Evolutionary conservation across 2,797 vertebrate genomes (phyloP), one percentile per base, ranked within the genome.

Genomic region (Muraenolepis orangiensis): DNA sequence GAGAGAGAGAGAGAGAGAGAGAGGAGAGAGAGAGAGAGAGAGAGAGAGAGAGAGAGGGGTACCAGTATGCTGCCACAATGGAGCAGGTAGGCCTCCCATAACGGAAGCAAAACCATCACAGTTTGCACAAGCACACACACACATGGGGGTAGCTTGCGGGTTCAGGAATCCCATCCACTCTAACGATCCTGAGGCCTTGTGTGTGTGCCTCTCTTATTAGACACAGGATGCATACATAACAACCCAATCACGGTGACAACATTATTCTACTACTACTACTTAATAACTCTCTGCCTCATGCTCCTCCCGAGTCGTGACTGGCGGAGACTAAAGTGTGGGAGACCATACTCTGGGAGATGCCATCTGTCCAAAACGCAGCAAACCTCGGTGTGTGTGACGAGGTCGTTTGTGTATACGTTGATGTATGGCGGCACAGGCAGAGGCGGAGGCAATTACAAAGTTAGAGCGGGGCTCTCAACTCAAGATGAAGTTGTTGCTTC

Each of bases 41-140:
- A n/a, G n/a, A n/a, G n/a, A n/a, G n/a, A n/a, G 91, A 87, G 90
- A 90, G 79, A 68, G 82, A 87, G 84, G 80, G 46, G 46, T n/a
- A n/a, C n/a, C 46, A 51, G 46, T 20, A 4, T 6, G 18, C 46
- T n/a, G 8, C 23, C 77, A 78, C 79, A 81, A 76, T 73, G 23
- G 64, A 66, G 13, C 64, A 66, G 64, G 64, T 66, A 66, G 64
- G 64, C 36, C 23, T 29, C 1, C 12, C 28, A 3, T 13, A 66
- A 66, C 64, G 28, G 23, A 51, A 20, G 14, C 46, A n/a, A 51
- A 51, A 2, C 16, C 20, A 66, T 12, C 57, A 64, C 69, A 70
- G 23, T 70, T 40, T 40, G 40, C 40, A 20, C 42, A 51, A 51
- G 16, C 69, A 70, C 34, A 23, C n/a, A 28, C n/a, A n/a, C n/a